phyloP scores from a whole-genome alignment of 2,797 vertebrate species.

The Bradypus variegatus region DNA sequence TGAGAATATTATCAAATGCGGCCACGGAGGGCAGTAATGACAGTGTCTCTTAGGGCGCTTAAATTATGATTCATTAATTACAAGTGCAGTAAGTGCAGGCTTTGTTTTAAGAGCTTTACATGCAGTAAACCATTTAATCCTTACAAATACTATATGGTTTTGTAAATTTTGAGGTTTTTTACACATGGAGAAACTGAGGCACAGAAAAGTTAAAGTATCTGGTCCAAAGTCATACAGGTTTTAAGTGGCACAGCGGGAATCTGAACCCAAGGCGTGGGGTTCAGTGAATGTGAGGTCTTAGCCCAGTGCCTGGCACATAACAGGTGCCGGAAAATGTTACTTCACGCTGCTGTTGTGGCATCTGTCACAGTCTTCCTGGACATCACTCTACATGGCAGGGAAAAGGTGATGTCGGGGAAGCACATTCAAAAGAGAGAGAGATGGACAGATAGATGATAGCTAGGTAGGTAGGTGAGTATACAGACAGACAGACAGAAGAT shows the following conservation, averaged over 20 bases:
- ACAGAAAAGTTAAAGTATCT: background rate
- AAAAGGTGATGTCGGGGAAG: background rate
- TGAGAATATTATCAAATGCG: background rate
- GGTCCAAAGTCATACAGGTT: background rate
- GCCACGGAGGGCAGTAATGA: too few species aligned
- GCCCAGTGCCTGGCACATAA: background rate
- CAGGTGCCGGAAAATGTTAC: background rate
- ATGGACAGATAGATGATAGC: background rate
- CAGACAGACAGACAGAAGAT: background rate
- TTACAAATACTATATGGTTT: background rate
- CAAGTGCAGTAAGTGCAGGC: background rate
- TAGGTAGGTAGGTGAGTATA: too few species aligned
- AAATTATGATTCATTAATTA: too few species aligned
- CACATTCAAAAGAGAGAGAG: background rate
- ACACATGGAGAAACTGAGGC: background rate
- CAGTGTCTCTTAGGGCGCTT: background rate
- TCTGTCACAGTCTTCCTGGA: background rate
- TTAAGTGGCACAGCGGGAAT: background rate
- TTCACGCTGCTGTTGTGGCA: background rate
- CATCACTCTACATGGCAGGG: background rate
- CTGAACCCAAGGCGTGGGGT: fast-evolving
- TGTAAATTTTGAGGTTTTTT: too few species aligned
- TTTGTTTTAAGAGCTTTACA: background rate
- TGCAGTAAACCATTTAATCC: background rate
- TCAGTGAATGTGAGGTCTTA: background rate